phyloP scores from a whole-genome alignment of 2,888 invertebrate genomes.

The Drosophila borealis region DNA sequence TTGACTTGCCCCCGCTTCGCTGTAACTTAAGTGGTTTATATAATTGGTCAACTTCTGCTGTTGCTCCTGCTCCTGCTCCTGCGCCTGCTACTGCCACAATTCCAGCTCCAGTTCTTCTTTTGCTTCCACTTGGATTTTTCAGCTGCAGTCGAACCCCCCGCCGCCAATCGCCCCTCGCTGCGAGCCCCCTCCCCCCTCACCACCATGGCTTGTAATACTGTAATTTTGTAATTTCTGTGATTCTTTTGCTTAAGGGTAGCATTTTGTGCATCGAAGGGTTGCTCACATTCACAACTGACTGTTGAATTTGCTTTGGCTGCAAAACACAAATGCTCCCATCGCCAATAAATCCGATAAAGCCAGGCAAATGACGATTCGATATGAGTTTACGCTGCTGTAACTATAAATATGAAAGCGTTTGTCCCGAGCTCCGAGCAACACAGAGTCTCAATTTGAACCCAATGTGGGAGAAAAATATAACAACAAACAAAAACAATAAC shows the following conservation, averaged over 20 bases:
- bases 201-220: no score
- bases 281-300: conserved; percentile 11
- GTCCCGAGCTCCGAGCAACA: no score
- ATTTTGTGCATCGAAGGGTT: conserved; percentile 25
- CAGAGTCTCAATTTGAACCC: no score
- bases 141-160: not conserved
- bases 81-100: conserved; percentile 7
- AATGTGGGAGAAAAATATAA: no score
- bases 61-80: conserved; percentile 38
- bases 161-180: not conserved
- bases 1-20: conserved; percentile 48
- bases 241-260: conserved; percentile 45
- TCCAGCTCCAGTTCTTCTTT: conserved; percentile 1
- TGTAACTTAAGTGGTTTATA: conserved; percentile 76
- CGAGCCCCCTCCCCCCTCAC: not conserved
- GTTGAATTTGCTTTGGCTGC: not conserved
- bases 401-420: no score
- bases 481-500: no score
- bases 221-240: conserved; percentile 28
- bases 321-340: not conserved
- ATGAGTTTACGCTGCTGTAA: no score
- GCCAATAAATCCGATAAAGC: not conserved
- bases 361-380: not conserved
- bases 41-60: conserved; percentile 74
- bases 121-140: conserved; percentile 1